Evolutionary conservation across 2,888 invertebrate species (phyloP).

Genomic region (Cyclophora albipunctata): DNA sequence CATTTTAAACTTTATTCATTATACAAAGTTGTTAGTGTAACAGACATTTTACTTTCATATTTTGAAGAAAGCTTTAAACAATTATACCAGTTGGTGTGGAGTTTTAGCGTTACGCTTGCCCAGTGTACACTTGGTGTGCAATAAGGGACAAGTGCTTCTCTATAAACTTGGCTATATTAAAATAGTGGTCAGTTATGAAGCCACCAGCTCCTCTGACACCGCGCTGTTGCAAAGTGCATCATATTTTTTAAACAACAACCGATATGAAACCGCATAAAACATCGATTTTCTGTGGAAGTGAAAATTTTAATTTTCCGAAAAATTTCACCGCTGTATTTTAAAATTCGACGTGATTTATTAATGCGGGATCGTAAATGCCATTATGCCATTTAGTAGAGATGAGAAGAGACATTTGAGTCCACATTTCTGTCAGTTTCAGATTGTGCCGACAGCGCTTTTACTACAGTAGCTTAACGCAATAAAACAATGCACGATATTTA

Average conservation of each 20-base stretch:
- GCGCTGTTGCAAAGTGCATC: conserved; percentile 37
- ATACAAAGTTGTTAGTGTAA: conserved; percentile 41
- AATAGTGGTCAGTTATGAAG: conserved; percentile 17
- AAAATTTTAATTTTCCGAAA: conserved; percentile 58
- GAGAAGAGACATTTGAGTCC: conserved; percentile 39
- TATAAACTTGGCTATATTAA: conserved; percentile 15
- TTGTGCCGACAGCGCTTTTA: no score
- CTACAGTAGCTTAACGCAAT: neutral
- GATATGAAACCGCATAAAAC: conserved; percentile 57
- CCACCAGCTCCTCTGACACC: conserved; percentile 26
- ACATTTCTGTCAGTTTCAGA: conserved; percentile 15
- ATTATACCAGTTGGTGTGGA: conserved; percentile 24
- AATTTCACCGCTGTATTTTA: conserved; percentile 52
- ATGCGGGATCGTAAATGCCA: conserved; percentile 49
- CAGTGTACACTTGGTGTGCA: conserved; percentile 7
- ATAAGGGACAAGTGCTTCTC: conserved; percentile 4
- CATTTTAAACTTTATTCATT: conserved; percentile 50
- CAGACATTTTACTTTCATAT: conserved; percentile 45
- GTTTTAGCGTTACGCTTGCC: conserved; percentile 9
- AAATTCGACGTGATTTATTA: conserved; percentile 63
- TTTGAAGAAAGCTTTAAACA: conserved; percentile 38
- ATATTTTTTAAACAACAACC: conserved; percentile 41
- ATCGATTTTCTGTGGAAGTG: conserved; percentile 50
- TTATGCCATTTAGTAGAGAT: conserved; percentile 49
- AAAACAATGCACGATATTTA: neutral